These are phyloP conservation scores for Piaya cayana DNA, from an alignment of 2,113 vertebrate species.

Conservation along the genomic window DNA sequence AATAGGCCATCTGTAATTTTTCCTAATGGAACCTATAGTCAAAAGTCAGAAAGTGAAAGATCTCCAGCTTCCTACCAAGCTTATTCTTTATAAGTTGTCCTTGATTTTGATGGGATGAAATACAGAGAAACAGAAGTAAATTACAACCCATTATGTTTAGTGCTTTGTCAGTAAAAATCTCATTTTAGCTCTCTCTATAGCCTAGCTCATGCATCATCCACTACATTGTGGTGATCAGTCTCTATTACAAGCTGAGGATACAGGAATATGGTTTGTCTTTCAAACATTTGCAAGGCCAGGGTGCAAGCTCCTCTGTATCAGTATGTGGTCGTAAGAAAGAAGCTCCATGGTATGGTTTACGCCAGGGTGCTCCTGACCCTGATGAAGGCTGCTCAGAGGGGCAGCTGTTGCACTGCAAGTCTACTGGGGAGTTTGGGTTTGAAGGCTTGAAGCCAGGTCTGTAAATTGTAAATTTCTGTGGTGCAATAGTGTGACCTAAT, in stretches of 20 bases:
- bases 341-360: not conserved
- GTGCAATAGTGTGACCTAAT: not conserved
- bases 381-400: not conserved
- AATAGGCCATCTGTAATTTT: not conserved
- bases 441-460: not conserved
- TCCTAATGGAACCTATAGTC: not conserved
- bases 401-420: not conserved
- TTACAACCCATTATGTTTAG: not conserved
- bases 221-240: not conserved
- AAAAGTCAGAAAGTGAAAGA: not conserved
- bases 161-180: not conserved
- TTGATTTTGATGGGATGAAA: not conserved
- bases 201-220: not conserved
- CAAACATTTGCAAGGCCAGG: not conserved
- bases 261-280: not conserved
- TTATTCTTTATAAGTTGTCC: not conserved
- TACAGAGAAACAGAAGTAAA: not conserved
- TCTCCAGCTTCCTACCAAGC: not conserved
- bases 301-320: not conserved
- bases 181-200: not conserved
- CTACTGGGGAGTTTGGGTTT: not conserved
- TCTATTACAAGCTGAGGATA: not conserved
- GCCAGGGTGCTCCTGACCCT: not conserved
- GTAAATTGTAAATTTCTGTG: not conserved
- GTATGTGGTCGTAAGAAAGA: not conserved